Evolutionary conservation across 2,113 vertebrate genomes (phyloP), one percentile per base, ranked within the genome.

Genomic region (Pachyramphus minor): DNA sequence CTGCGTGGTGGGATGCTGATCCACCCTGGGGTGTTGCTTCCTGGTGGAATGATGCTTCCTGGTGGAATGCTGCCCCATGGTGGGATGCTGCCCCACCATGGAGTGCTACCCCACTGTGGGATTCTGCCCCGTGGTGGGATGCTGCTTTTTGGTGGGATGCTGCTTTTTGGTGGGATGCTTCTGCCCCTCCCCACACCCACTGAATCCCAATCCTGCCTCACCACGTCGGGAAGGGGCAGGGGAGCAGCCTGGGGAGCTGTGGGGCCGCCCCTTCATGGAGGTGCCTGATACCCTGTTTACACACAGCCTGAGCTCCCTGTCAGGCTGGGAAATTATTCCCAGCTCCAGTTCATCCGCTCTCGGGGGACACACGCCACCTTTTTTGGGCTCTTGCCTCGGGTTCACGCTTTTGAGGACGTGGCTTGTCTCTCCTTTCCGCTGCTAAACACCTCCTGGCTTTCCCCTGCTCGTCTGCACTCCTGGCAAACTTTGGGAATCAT

Each of bases 271-370:
- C 44, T 71, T 94, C 87, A 25, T 0, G 0, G 92, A 87, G 93
- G 92, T 94, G 95, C 95, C 95, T 82, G 49, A 82, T 79, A 59
- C 92, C 84, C 59, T 94, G 95, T 95, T 97, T 90, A 95, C 90
- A 94, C 14, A 0, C 44, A 6, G 84, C 87, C 95, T 80, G 95
- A 81, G 60, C 82, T 66, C 89, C 1, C 0, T 7, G 2, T 49
- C 87, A 35, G 87, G 56, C 84, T 63, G 81, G 44, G 35, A 21
- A 71, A 11, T 56, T 14, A 24, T 41, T 90, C 90, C 90, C 84
- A 68, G 71, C 11, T 72, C 77, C 4, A 0, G 41, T 60, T 20
- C 72, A 80, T 22, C 83, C 4, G 0, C 59, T 1, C 8, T 33
- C 1, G 0, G 76, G 69, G 78, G 59, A 24, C 25, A 5, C 18